phyloP scores from a whole-genome alignment of 2,888 invertebrate genomes.

The Strigamia transsilvanica region DNA sequence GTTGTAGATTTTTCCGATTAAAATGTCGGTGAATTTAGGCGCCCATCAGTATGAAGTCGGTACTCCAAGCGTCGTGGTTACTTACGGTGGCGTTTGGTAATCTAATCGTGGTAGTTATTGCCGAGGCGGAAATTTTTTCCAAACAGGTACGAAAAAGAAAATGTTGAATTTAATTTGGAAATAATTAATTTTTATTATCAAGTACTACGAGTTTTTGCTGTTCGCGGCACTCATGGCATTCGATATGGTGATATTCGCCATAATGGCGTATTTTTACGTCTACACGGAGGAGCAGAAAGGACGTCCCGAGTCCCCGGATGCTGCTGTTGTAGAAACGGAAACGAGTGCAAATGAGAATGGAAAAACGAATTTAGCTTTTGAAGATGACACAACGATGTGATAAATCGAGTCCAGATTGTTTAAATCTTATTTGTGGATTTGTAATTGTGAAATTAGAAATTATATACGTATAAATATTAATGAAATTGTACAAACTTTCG shows the following conservation, averaged over 20 bases:
- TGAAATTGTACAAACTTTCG: background rate
- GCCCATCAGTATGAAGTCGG: slow-evolving; percentile 91
- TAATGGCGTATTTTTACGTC: slow-evolving; percentile 81
- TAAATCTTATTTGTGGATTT: background rate
- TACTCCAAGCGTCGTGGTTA: slow-evolving; percentile 90
- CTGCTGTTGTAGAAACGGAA: background rate
- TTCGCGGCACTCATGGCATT: slow-evolving; percentile 85
- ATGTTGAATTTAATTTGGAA: background rate
- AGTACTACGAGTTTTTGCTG: slow-evolving; percentile 87
- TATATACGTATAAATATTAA: background rate
- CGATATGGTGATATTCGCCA: slow-evolving; percentile 82
- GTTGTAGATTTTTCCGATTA: slow-evolving; percentile 39
- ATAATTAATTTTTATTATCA: slow-evolving; percentile 58
- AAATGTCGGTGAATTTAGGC: slow-evolving; percentile 66
- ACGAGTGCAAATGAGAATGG: background rate
- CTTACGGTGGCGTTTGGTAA: slow-evolving; percentile 94
- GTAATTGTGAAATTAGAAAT: background rate
- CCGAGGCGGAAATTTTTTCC: slow-evolving; percentile 78
- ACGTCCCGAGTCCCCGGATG: background rate
- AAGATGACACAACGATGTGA: slow-evolving; percentile 51
- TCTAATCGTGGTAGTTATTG: slow-evolving; percentile 87
- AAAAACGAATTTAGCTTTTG: slow-evolving; percentile 33
- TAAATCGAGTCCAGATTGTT: background rate
- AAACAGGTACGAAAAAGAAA: slow-evolving; percentile 71
- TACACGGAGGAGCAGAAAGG: slow-evolving; percentile 66